These are phyloP conservation scores for Leptosomus discolor DNA, from an alignment of 2,113 vertebrate genomes.

Conservation along the genomic window DNA sequence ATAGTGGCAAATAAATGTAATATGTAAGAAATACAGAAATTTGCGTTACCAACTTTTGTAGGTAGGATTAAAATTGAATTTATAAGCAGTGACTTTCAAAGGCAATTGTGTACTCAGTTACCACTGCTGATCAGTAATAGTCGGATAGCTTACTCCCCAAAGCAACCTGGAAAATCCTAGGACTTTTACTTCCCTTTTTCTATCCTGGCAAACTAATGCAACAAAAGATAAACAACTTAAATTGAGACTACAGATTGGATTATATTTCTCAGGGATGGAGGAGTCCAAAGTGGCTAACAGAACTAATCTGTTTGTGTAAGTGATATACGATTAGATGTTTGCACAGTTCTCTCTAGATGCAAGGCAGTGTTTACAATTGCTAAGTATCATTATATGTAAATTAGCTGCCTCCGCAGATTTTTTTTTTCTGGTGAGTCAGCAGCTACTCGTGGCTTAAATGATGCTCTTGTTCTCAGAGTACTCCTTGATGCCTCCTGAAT, in stretches of 20 bases:
- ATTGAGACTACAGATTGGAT: neutral
- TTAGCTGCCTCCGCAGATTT: slow-evolving; percentile 15
- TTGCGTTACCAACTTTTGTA: neutral
- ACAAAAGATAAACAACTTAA: neutral
- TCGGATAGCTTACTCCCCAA: neutral
- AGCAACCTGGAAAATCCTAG: neutral
- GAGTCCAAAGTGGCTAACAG: neutral
- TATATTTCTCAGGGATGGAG: neutral
- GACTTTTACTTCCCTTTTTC: neutral
- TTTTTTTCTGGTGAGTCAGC: slow-evolving; percentile 26
- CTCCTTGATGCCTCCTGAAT: slow-evolving; percentile 13
- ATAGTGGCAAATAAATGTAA: neutral
- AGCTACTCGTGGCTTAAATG: slow-evolving; percentile 19
- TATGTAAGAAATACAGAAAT: neutral
- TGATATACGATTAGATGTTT: neutral
- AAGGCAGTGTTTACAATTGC: neutral
- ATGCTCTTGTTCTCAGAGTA: neutral
- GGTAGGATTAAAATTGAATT: neutral
- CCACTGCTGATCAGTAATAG: neutral
- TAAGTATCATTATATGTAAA: neutral
- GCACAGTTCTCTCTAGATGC: neutral
- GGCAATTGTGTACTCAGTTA: neutral
- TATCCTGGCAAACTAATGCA: neutral
- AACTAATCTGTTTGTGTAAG: neutral
- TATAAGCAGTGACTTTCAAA: neutral